These are phyloP conservation scores for Antechinus flavipes DNA, from an alignment of 2,113 vertebrate species.

Conservation along the genomic window DNA sequence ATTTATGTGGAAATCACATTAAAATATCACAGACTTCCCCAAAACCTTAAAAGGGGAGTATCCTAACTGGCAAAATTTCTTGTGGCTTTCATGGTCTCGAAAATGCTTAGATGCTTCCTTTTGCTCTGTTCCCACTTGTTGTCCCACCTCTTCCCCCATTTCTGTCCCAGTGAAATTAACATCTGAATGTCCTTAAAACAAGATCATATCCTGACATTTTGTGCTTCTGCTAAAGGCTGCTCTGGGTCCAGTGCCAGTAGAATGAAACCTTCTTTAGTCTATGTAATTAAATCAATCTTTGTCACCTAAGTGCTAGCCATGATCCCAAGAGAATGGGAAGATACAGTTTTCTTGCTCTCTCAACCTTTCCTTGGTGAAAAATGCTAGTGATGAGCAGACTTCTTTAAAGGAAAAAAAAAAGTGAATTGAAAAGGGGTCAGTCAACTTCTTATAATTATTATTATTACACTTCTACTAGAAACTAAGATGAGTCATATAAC, in stretches of 20 bases:
- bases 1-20: constrained; percentile 38
- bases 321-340: not conserved
- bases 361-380: not conserved
- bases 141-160: not conserved
- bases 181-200: not conserved
- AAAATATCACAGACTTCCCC: constrained; percentile 14
- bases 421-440: not conserved
- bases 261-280: not conserved
- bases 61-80: not conserved
- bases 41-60: not conserved
- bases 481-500: no score
- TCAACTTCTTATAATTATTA: not conserved
- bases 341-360: not conserved
- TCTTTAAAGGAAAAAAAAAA: not conserved
- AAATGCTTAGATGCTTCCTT: not conserved
- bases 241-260: not conserved
- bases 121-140: not conserved
- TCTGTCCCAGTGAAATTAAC: not conserved
- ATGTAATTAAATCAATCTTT: not conserved
- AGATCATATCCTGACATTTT: not conserved
- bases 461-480: not conserved
- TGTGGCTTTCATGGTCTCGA: not conserved
- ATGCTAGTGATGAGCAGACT: not conserved
- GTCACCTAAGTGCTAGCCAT: not conserved
- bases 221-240: not conserved